Percentiles rank a stretch among this genome's conserved stretches.
phyloP scores from a whole-genome alignment of 2,888 invertebrate species.

The Empis stercorea region DNA sequence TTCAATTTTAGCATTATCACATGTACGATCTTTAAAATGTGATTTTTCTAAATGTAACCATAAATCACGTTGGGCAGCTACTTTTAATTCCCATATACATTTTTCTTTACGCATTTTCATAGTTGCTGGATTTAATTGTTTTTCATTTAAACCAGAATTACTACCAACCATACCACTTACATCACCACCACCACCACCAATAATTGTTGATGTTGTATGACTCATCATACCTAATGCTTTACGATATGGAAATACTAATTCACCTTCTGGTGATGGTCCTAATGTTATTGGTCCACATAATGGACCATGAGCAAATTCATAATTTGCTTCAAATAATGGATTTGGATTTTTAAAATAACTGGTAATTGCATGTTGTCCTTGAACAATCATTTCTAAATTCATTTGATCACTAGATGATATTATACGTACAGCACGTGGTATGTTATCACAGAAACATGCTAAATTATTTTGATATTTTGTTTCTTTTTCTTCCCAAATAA shows the following conservation, averaged over 20 bases:
- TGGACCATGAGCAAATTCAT: slow-evolving; percentile 82
- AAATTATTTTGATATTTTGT: slow-evolving; percentile 51
- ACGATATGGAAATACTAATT: slow-evolving; percentile 75
- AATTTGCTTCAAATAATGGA: slow-evolving; percentile 73
- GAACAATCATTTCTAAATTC: slow-evolving; percentile 69
- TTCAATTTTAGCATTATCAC: slow-evolving; percentile 76
- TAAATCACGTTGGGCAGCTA: slow-evolving; percentile 70
- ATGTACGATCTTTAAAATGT: slow-evolving; percentile 70
- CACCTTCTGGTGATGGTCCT: slow-evolving; percentile 68
- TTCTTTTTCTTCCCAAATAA: slow-evolving; percentile 65
- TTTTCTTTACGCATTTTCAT: slow-evolving; percentile 36
- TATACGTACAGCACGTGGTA: slow-evolving; percentile 48
- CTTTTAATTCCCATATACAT: slow-evolving; percentile 71
- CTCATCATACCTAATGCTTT: slow-evolving; percentile 52
- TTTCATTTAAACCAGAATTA: background rate
- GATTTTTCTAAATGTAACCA: slow-evolving; percentile 81
- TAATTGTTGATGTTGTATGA: too few species aligned
- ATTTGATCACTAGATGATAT: slow-evolving; percentile 70
- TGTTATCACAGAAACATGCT: slow-evolving; percentile 59
- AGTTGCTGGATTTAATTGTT: background rate
- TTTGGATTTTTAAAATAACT: slow-evolving; percentile 79
- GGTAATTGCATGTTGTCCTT: slow-evolving; percentile 71
- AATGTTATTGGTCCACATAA: slow-evolving; percentile 73
- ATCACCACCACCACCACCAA: too few species aligned
- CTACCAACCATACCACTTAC: too few species aligned